These are phyloP conservation scores for Fabriciana adippe DNA, from an alignment of 2,888 invertebrate genomes.

Conservation along the genomic window DNA sequence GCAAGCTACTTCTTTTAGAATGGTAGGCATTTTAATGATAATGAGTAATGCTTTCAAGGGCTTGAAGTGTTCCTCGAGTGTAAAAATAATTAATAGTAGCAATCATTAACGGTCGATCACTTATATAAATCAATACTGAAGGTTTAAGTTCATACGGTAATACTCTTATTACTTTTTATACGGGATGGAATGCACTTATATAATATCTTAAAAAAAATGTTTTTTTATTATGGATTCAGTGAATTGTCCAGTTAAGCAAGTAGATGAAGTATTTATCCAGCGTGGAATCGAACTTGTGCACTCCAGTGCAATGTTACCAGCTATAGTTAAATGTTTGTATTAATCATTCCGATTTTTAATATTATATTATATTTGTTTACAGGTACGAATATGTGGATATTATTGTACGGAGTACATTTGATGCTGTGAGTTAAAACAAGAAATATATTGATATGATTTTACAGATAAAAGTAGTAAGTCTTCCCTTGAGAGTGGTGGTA, in stretches of 20 bases:
- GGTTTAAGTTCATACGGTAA: background rate
- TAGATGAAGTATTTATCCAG: too few relatives aligned
- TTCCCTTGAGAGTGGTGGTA: too few relatives aligned
- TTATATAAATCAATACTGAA: slow-evolving; percentile 25
- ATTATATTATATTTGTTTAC: slow-evolving; percentile 43
- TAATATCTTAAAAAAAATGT: too few relatives aligned
- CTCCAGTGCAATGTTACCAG: too few relatives aligned
- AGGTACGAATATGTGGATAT: slow-evolving; percentile 43
- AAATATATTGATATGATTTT: too few relatives aligned
- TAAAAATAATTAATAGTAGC: slow-evolving; percentile 21
- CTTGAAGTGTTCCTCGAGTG: slow-evolving; percentile 15
- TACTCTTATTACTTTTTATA: background rate
- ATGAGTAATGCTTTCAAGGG: slow-evolving; percentile 7
- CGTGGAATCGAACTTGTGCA: too few relatives aligned
- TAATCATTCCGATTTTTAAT: background rate
- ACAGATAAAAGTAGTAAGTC: too few relatives aligned
- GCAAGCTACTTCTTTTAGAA: slow-evolving; percentile 13
- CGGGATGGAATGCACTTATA: too few relatives aligned
- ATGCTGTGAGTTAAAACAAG: too few relatives aligned
- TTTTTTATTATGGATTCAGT: too few relatives aligned
- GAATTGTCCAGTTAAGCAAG: too few relatives aligned
- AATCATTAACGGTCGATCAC: slow-evolving; percentile 26
- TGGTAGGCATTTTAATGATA: slow-evolving; percentile 8
- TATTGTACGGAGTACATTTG: too few relatives aligned
- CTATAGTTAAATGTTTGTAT: background rate